These are phyloP conservation scores for Chloropsis hardwickii DNA, from an alignment of 2,113 vertebrate genomes.

Conservation along the genomic window DNA sequence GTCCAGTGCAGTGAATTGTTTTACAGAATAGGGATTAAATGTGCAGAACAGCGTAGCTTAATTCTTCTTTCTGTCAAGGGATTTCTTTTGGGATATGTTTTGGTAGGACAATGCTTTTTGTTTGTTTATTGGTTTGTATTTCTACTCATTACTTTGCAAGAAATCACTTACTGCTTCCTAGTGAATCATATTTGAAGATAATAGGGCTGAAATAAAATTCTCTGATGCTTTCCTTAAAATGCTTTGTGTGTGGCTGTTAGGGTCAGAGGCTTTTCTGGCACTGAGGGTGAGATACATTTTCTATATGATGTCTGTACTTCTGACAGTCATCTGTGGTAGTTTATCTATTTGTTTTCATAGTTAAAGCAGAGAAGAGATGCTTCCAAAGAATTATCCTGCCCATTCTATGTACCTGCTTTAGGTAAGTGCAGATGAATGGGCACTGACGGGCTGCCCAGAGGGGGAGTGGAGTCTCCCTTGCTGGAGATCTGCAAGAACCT, in stretches of 20 bases:
- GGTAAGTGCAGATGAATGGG: neutral
- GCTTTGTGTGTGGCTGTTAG: neutral
- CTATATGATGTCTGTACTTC: neutral
- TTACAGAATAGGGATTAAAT: neutral
- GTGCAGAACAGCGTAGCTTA: neutral
- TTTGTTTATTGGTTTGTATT: neutral
- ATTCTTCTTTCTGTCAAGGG: neutral
- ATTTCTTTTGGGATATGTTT: neutral
- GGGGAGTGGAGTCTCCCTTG: rapidly evolving
- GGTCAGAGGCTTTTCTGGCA: neutral
- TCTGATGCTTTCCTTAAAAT: neutral
- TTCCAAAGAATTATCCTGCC: neutral
- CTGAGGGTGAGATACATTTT: neutral
- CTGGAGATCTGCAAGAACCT: neutral
- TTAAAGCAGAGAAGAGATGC: neutral
- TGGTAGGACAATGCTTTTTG: neutral
- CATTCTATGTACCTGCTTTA: neutral
- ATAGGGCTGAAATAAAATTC: neutral
- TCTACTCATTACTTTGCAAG: neutral
- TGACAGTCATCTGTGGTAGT: neutral
- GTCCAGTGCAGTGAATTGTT: neutral
- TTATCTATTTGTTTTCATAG: neutral
- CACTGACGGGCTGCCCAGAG: neutral
- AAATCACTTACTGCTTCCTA: neutral
- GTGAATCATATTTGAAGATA: neutral